Evolutionary conservation across 2,888 invertebrate genomes (phyloP).

Genomic region (Myopa tessellatipennis): DNA sequence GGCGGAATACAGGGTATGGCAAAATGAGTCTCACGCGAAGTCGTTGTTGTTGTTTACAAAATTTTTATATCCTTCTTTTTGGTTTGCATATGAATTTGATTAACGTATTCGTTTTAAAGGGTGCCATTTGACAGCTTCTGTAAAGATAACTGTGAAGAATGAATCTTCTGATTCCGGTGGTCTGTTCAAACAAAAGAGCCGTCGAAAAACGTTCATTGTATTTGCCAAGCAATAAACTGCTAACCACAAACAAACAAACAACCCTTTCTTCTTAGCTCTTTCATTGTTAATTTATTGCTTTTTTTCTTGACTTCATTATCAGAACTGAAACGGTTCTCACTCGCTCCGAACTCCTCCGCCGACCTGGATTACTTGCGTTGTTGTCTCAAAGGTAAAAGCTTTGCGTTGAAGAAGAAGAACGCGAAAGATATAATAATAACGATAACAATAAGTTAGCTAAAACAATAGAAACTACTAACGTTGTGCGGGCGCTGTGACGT

Average conservation of each 20-base stretch:
- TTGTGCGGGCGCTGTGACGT: not conserved
- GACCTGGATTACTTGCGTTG: constrained; percentile 68
- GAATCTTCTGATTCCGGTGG: not conserved
- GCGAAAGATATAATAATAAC: not conserved
- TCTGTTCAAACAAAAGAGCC: not conserved
- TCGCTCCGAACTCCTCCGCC: constrained; percentile 67
- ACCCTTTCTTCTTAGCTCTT: not conserved
- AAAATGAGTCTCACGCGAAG: too few species aligned
- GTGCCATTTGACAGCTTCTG: not conserved
- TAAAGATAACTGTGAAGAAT: not conserved
- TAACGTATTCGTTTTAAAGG: not conserved
- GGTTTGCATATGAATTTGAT: not conserved
- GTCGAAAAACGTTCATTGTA: not conserved
- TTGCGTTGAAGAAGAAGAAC: not conserved
- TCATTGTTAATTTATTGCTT: not conserved
- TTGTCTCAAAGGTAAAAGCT: constrained; percentile 67
- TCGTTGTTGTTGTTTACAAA: not conserved
- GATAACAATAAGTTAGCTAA: constrained; percentile 25
- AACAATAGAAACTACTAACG: constrained; percentile 45
- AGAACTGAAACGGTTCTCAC: constrained; percentile 63
- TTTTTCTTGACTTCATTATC: constrained; percentile 31
- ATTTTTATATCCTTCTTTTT: not conserved
- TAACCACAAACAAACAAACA: not conserved
- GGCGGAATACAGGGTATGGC: constrained; percentile 57
- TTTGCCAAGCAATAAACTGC: not conserved